Evolutionary conservation across 2,113 vertebrate genomes (phyloP).

Genomic region (Chloropsis hardwickii): DNA sequence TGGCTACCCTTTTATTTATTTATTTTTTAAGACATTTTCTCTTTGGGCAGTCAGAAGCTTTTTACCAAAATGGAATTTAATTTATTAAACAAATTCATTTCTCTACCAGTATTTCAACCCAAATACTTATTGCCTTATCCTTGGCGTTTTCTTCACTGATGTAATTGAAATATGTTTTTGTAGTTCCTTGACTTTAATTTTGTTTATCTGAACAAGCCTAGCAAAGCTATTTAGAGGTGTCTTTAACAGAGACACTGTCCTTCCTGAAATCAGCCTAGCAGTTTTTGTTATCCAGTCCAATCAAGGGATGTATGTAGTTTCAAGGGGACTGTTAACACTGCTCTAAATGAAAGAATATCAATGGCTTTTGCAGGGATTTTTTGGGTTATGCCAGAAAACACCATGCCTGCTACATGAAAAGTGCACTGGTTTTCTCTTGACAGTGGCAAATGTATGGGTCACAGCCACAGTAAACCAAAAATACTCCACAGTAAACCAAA

Average conservation of each 20-base stretch:
- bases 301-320: neutral
- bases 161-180: neutral
- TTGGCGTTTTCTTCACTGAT: neutral
- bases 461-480: neutral
- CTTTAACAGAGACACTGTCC: neutral
- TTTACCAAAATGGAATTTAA: neutral
- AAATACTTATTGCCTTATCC: neutral
- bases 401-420: neutral
- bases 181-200: neutral
- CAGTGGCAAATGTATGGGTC: fast-evolving
- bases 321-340: neutral
- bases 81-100: neutral
- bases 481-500: neutral
- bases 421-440: neutral
- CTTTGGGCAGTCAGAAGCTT: neutral
- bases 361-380: neutral
- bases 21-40: too few species aligned
- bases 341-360: neutral
- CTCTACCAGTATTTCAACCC: neutral
- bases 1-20: too few species aligned
- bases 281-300: neutral
- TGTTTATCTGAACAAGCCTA: neutral
- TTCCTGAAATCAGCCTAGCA: neutral
- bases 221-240: neutral
- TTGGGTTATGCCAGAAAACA: neutral